Base-by-base conservation (phyloP, 2,888 invertebrate species). In the Lacanobia oleracea region DNA sequence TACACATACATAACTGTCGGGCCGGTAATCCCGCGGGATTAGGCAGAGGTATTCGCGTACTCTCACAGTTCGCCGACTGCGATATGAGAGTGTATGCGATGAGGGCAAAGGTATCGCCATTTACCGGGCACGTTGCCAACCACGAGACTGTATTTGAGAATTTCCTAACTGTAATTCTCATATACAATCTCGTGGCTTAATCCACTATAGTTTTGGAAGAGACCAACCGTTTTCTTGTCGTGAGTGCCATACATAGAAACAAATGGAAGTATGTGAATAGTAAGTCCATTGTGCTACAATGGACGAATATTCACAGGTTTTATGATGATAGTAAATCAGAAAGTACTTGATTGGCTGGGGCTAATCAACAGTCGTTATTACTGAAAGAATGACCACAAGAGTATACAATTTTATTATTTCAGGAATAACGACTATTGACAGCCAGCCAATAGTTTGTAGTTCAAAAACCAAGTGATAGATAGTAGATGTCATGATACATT, bases 31-130 rank as follows among this genome's bases (percentile, higher is more conserved):
- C 65, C 33, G 18, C 18, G 16, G 62, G 71, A 80, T 80, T 79
- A 80, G 16, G 16, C 48, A 53, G 64, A 75, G 69, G 75, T 70
- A 64, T 79, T 65, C 74, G 18, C 43, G 70, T 50, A 57, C 75
- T 48, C 57, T 62, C 64, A 66, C 65, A 68, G 65, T 71, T 75
- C 67, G 57, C 50, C 57, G 65, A 80, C 71, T 71, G 21, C 65
- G 54, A 67, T 79, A 79, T 75, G 67, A 67, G 75, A 69, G 64
- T 70, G 61, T 80, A 71, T 80, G 61, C 65, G 62, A 71, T 53
- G 80, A 76, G 75, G 71, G 76, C 71, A 75, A 78, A 69, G 71
- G 71, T 80, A 71, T 69, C 59, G 66, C 67, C 67, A 53, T 77
- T 74, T 71, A 48, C 65, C 45, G 59, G 77, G 72, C 77, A 72